Percentiles rank a stretch among this genome's conserved stretches.
These are phyloP conservation scores for Clarias gariepinus DNA, from an alignment of 2,113 vertebrate species.

Conservation along the genomic window DNA sequence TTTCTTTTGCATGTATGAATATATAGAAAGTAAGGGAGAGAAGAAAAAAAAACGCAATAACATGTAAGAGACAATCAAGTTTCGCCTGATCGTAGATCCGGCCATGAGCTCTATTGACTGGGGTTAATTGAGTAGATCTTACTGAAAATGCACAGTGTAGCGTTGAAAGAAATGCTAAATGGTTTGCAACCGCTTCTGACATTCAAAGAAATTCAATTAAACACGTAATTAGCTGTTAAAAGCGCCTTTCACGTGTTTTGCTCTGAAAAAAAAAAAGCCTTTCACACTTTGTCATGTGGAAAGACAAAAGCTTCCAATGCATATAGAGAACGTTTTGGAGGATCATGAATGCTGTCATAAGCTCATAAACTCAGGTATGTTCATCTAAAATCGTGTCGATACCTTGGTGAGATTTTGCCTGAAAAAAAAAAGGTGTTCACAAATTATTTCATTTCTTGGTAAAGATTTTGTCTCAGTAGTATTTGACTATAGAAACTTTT, in stretches of 20 bases:
- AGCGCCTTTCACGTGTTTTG: background rate
- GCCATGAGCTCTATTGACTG: slow-evolving; percentile 1
- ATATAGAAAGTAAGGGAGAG: too few relatives aligned
- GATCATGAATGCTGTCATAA: background rate
- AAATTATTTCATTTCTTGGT: background rate
- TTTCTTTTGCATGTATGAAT: background rate
- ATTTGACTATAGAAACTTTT: background rate
- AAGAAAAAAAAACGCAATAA: background rate
- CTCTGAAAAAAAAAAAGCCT: background rate
- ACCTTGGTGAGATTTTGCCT: background rate
- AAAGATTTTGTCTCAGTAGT: background rate
- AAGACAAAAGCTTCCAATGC: background rate
- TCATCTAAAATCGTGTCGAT: background rate
- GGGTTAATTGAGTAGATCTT: background rate
- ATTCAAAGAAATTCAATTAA: background rate
- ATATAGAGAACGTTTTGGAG: background rate
- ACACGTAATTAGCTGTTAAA: background rate
- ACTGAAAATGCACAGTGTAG: background rate
- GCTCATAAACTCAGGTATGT: background rate
- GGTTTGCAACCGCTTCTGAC: background rate
- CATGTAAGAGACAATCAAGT: background rate
- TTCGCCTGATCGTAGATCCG: background rate
- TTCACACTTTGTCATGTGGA: background rate
- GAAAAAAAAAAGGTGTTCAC: background rate
- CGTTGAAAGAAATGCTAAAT: slow-evolving; percentile 1